Evolutionary conservation across 1,140 invertebrate genomes (phyloP), one percentile per base, ranked within the genome.

Genomic region (Aricia agestis): DNA sequence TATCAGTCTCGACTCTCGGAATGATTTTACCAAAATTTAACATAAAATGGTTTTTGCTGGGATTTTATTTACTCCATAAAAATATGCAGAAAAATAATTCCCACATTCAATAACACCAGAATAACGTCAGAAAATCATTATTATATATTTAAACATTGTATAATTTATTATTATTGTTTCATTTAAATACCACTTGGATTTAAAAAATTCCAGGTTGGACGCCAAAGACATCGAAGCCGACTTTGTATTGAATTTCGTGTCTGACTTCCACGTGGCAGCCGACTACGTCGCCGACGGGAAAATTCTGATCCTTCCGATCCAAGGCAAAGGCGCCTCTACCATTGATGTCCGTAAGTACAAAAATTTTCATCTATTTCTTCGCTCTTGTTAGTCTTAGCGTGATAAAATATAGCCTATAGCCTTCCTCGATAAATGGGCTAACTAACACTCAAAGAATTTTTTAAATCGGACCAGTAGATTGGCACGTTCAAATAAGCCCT

Each of bases 281-380:
- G 79, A 93, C 25, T 95, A 95, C 78, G 85, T 80, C 0, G 92
- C 95, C 68, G 81, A 93, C 31, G 95, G 95, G 9, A 91, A 90
- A 72, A 93, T 95, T 71, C 75, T 95, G 3, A 92, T 95, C 83
- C 83, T 95, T 72, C 94, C 95, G 0, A 94, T 95, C 25, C 79
- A 77, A 42, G 95, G 95, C 74, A 86, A 93, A 7, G 95, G 91
- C 36, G 94, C 79, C 68, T 87, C 75, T 81, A 79, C 72, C 41
- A 80, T 84, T 86, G 91, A 77, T 93, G 93, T 82, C 75, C 92
- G 94, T 94, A 87, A 92, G 93, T 90, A 63, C 45, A 15, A 52
- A n/a, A n/a, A n/a, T n/a, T n/a, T n/a, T n/a, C n/a, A n/a, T n/a
- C n/a, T n/a, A n/a, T n/a, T n/a, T n/a, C n/a, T n/a, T n/a, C n/a